Evolutionary conservation across 2,797 vertebrate species (phyloP).

Genomic region (Karalla daura): DNA sequence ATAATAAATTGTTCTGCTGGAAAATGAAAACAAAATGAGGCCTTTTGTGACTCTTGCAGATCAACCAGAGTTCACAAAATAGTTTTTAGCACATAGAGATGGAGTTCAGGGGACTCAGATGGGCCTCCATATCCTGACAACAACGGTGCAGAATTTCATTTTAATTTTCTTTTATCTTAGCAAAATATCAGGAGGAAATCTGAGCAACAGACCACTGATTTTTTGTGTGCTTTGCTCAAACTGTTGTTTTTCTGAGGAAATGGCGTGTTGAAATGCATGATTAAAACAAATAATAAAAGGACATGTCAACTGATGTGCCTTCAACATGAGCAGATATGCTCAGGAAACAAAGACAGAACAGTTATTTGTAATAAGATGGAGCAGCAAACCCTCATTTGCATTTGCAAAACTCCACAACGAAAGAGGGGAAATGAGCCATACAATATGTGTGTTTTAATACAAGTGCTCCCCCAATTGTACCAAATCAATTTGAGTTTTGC

Average conservation of each 20-base stretch:
- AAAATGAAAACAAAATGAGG: conserved; percentile 57
- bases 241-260: conserved; percentile 15
- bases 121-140: conserved; percentile 43
- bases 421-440: conserved; percentile 78
- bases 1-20: conserved; percentile 77
- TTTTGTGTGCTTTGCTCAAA: conserved; percentile 17
- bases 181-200: conserved; percentile 64
- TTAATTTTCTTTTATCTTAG: conserved; percentile 52
- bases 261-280: conserved; percentile 17
- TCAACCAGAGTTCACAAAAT: conserved; percentile 51
- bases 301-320: conserved; percentile 24
- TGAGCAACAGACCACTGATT: conserved; percentile 47
- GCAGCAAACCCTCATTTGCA: conserved; percentile 54
- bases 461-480: conserved; percentile 72
- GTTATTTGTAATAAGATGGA: conserved; percentile 35
- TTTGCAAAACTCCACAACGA: conserved; percentile 60
- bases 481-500: conserved; percentile 75
- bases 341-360: conserved; percentile 24
- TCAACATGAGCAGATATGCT: conserved; percentile 14
- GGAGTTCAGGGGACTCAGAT: neutral
- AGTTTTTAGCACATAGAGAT: conserved; percentile 41
- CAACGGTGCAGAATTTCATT: conserved; percentile 29
- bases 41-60: conserved; percentile 46
- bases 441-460: conserved; percentile 81
- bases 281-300: conserved; percentile 23